Conservation (phyloP, 2,888 invertebrate species). For the Cephus runcator region DNA sequence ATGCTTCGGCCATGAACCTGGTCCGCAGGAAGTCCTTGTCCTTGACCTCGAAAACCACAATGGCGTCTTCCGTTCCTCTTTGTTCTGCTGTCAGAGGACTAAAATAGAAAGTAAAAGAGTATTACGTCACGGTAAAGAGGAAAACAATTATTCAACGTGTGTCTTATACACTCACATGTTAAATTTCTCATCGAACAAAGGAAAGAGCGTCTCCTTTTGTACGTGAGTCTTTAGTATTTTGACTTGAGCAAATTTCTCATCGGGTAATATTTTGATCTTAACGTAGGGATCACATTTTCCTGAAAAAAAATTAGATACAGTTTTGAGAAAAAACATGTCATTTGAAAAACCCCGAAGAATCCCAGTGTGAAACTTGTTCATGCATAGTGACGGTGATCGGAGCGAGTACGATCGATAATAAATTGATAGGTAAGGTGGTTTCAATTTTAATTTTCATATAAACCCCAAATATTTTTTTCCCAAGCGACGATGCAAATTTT, state of each 20-base stretch:
- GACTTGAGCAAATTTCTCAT: conserved; percentile 81
- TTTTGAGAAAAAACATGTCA: background rate
- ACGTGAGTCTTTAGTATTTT: conserved; percentile 88
- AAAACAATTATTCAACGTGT: background rate
- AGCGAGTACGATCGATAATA: background rate
- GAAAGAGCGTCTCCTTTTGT: conserved; percentile 92
- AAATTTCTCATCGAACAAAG: conserved; percentile 95
- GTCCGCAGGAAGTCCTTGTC: conserved; percentile 95
- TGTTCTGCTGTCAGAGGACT: conserved; percentile 81
- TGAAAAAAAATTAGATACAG: conserved; percentile 59
- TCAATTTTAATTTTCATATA: background rate
- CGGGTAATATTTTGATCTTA: conserved; percentile 85
- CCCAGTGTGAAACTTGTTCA: conserved; percentile 40
- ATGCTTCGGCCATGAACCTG: conserved; percentile 95
- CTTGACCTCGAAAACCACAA: conserved; percentile 91
- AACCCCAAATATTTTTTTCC: background rate
- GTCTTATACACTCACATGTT: conserved; percentile 78
- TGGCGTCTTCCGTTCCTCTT: conserved; percentile 73
- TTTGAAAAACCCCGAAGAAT: conserved; percentile 21
- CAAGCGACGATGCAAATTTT: background rate
- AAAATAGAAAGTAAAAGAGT: conserved; percentile 42
- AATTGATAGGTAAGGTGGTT: background rate
- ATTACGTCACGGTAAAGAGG: background rate
- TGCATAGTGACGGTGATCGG: conserved; percentile 35
- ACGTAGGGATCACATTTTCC: conserved; percentile 94